phyloP scores from a whole-genome alignment of 2,888 invertebrate genomes.

The Epistrophe grossulariae region DNA sequence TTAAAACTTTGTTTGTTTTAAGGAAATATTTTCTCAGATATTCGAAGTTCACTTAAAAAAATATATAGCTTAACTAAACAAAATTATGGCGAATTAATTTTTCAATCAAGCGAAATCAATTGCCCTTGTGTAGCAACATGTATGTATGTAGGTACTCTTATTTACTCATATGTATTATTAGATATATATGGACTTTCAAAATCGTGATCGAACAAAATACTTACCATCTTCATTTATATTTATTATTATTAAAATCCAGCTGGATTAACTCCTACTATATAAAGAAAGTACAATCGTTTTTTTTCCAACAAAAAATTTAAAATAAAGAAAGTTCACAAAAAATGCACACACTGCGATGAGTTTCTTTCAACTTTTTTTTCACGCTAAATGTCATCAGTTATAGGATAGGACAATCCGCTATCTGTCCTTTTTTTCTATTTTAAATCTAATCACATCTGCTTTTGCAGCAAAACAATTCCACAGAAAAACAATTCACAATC shows the following conservation, averaged over 20 bases:
- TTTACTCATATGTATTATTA: background rate
- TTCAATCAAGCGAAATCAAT: too few relatives aligned
- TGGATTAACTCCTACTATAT: background rate
- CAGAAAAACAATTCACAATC: constrained; percentile 1
- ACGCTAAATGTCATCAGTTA: constrained; percentile 6
- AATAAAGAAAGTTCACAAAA: constrained; percentile 11
- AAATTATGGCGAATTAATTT: too few relatives aligned
- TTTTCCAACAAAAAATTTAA: background rate
- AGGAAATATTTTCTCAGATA: too few relatives aligned
- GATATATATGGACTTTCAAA: background rate
- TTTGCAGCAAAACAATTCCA: constrained; percentile 7
- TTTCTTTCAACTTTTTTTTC: background rate
- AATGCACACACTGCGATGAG: background rate
- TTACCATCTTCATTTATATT: constrained; percentile 3
- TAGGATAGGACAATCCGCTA: constrained; percentile 17
- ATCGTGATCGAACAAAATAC: constrained; percentile 1
- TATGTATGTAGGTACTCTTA: too few relatives aligned
- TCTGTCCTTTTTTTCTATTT: background rate
- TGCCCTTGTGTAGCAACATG: background rate
- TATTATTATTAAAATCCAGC: background rate
- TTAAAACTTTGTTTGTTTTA: too few relatives aligned
- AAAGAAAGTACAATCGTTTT: constrained; percentile 3
- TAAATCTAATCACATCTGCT: constrained; percentile 25
- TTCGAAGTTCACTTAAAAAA: too few relatives aligned
- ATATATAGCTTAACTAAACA: too few relatives aligned